Base-by-base conservation (phyloP, 2,888 invertebrate genomes). In the Agriopis marginaria region DNA sequence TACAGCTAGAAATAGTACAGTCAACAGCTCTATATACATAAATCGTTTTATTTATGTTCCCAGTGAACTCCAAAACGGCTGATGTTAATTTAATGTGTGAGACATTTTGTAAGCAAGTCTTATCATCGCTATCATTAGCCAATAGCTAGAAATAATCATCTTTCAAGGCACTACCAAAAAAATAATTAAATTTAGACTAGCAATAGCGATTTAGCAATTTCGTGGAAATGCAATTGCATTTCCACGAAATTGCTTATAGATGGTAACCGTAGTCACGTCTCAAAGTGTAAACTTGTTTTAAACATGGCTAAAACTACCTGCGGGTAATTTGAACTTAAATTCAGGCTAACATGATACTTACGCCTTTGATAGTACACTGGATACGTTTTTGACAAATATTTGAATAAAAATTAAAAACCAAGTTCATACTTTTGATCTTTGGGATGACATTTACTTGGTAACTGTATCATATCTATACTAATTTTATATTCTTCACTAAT, bases 221-320 rank as follows among this genome's bases (percentile, higher is more conserved):
- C n/a, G n/a, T n/a, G n/a, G n/a, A n/a, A n/a, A 12, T 5, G 45
- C 3, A 23, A 14, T 55, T n/a, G 0, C 3, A 3, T 53, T 7
- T 53, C 63, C 53, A 17, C 0, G 39, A 40, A 63, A 39, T 45
- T 32, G 5, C 7, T 0, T 3, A 50, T 4, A 7, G 3, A 45
- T 60, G 63, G 70, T 49, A 4, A 53, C 44, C 51, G 23, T 61
- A 66, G 55, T 9, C 59, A 47, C 63, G 69, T 72, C 72, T 75
- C 68, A 68, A 64, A 60, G 66, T 69, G 68, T 69, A 73, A 84
- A 83, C 82, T 84, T 81, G 77, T 79, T 82, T 82, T 74, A 78
- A 83, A 78, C 82, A 79, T 77, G 77, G 63, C 80, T 64, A 32
- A 73, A 77, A 75, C 70, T 71, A 72, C 75, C 68, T 72, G 71